Evolutionary conservation across 2,888 invertebrate genomes (phyloP).

Genomic region (Scaeva pyrastri): DNA sequence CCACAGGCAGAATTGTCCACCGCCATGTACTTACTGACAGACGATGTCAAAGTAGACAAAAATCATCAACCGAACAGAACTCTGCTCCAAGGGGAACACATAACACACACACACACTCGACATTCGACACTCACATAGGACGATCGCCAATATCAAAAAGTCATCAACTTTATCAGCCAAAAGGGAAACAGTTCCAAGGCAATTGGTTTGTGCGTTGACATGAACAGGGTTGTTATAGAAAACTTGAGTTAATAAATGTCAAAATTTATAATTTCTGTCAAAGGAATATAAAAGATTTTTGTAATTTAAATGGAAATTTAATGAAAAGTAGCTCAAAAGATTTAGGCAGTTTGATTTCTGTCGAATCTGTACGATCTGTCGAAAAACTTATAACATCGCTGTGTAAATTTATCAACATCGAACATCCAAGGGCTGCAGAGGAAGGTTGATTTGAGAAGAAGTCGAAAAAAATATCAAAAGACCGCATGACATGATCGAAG

Average conservation of each 20-base stretch:
- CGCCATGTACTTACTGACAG: slow-evolving; percentile 69
- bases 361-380: no score
- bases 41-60: slow-evolving; percentile 75
- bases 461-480: slow-evolving; percentile 41
- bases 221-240: slow-evolving; percentile 28
- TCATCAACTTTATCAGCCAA: slow-evolving; percentile 59
- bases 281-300: no score
- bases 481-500: slow-evolving; percentile 74
- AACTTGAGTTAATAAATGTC: not conserved
- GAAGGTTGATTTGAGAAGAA: not conserved
- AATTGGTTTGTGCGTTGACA: slow-evolving; percentile 1
- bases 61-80: slow-evolving; percentile 45
- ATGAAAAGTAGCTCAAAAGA: no score
- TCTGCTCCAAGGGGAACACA: slow-evolving; percentile 17
- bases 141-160: slow-evolving; percentile 50
- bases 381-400: slow-evolving; percentile 8
- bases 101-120: no score
- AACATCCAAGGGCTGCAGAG: not conserved
- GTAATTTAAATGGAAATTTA: no score
- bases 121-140: slow-evolving; percentile 1
- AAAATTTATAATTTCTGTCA: not conserved
- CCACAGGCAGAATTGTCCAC: slow-evolving; percentile 64
- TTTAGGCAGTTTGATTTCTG: no score
- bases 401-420: not conserved
- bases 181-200: slow-evolving; percentile 38